phyloP scores from a whole-genome alignment of 2,797 vertebrate species.

The Paguma larvata region DNA sequence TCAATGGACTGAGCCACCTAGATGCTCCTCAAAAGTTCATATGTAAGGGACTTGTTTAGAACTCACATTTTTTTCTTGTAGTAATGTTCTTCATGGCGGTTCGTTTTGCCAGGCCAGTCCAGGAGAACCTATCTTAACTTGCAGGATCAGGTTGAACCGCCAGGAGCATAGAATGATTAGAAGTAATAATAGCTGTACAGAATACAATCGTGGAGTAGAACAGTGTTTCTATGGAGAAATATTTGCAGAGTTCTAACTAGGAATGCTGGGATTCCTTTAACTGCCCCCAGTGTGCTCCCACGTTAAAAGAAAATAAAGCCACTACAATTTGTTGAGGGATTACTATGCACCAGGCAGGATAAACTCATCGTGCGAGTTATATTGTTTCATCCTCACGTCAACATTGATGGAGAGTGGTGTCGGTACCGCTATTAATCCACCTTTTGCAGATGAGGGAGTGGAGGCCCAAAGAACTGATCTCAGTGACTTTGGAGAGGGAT shows the following conservation, averaged over 20 bases:
- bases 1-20: too few relatives aligned
- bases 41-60: neutral
- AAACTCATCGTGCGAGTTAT: neutral
- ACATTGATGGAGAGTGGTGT: neutral
- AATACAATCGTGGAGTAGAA: neutral
- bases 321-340: neutral
- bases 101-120: neutral
- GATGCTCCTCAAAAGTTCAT: neutral
- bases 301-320: neutral
- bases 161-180: neutral
- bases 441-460: neutral
- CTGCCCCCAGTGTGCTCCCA: neutral
- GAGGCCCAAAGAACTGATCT: neutral
- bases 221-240: conserved; percentile 48
- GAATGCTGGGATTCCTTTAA: neutral
- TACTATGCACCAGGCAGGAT: neutral
- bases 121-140: neutral
- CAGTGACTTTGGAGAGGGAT: neutral
- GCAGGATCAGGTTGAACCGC: neutral
- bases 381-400: neutral
- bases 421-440: too few relatives aligned
- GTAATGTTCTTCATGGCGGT: neutral
- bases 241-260: conserved; percentile 38
- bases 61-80: neutral
- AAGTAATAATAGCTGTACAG: neutral